Evolutionary conservation across 2,113 vertebrate genomes (phyloP).

Genomic region (Patagioenas fasciata): DNA sequence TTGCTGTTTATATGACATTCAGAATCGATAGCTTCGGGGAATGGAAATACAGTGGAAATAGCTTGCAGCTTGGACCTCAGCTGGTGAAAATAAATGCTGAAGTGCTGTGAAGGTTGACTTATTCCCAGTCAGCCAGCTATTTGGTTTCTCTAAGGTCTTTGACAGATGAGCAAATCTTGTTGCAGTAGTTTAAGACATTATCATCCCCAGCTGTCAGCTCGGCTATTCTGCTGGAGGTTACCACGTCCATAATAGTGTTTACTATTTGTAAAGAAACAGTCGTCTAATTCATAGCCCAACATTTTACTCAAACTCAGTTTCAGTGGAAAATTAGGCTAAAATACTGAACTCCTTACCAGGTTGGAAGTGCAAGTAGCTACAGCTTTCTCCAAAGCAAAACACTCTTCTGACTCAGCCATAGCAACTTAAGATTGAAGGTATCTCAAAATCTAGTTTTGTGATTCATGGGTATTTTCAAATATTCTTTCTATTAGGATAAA

Average conservation of each 20-base stretch:
- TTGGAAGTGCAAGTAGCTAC: background rate
- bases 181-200: constrained; percentile 19
- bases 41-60: background rate
- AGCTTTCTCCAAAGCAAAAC: background rate
- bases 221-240: background rate
- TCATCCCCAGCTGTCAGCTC: background rate
- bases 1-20: background rate
- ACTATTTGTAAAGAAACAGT: background rate
- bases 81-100: constrained; percentile 22
- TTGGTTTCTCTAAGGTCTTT: constrained; percentile 22
- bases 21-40: background rate
- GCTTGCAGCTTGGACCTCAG: background rate
- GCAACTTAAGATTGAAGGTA: background rate
- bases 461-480: background rate
- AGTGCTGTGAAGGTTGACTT: background rate
- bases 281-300: background rate
- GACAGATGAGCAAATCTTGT: background rate
- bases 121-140: background rate
- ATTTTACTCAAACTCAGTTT: background rate
- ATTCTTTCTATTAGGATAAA: background rate
- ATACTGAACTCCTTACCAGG: background rate
- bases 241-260: background rate
- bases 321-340: background rate
- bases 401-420: background rate
- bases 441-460: background rate